These are phyloP conservation scores for Gopherus flavomarginatus DNA, from an alignment of 2,113 vertebrate species.

Conservation along the genomic window DNA sequence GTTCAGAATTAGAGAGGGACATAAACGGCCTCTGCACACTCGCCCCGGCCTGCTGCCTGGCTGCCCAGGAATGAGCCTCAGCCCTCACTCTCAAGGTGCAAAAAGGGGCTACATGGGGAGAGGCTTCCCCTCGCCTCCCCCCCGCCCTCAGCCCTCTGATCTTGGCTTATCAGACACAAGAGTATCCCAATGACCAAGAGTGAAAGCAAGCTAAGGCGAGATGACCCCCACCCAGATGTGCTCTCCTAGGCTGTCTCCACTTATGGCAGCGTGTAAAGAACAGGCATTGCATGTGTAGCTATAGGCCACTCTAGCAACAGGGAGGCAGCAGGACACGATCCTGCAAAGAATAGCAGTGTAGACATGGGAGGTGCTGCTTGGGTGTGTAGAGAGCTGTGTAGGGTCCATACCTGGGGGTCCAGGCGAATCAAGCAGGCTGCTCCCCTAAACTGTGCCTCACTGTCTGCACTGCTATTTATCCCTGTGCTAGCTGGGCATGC, in stretches of 20 bases:
- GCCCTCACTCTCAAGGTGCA: background rate
- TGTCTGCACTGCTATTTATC: no score
- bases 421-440: no score
- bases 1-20: conserved; percentile 12
- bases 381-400: no score
- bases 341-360: no score
- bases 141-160: background rate
- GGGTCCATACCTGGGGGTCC: no score
- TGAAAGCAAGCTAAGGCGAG: background rate
- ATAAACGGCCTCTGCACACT: background rate
- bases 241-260: background rate
- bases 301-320: no score
- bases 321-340: no score
- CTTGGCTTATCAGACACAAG: background rate
- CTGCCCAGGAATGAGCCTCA: background rate
- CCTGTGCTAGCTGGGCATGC: no score
- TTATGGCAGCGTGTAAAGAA: background rate
- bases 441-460: no score
- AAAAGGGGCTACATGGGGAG: background rate
- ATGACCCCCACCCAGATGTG: background rate
- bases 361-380: no score
- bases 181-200: background rate
- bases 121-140: background rate
- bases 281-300: no score
- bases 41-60: background rate